A percentile compares a stretch with the other conserved stretches of the same genome.
phyloP scores from a whole-genome alignment of 2,797 vertebrate species.

The Acrossocheilus fasciatus region DNA sequence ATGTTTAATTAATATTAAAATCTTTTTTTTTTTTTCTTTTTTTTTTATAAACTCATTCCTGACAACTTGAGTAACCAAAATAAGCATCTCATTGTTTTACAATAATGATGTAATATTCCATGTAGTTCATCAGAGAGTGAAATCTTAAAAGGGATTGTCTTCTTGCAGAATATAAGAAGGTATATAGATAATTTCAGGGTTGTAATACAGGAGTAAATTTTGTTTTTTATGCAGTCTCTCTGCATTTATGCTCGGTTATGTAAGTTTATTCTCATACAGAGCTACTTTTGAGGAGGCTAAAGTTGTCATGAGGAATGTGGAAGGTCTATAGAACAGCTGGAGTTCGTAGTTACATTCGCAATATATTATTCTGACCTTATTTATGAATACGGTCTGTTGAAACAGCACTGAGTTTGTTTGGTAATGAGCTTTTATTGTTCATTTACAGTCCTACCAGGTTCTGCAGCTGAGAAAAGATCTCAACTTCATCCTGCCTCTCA shows the following conservation, averaged over 20 bases:
- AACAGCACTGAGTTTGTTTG: background rate
- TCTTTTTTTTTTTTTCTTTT: background rate
- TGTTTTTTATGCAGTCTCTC: background rate
- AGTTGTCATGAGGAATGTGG: background rate
- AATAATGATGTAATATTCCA: background rate
- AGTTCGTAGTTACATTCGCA: background rate
- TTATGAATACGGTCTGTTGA: background rate
- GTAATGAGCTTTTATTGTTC: constrained; percentile 50
- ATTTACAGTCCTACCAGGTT: constrained; percentile 83
- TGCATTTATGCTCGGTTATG: background rate
- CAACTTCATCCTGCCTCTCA: constrained; percentile 86
- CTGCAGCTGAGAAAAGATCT: constrained; percentile 86
- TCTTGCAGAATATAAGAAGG: background rate
- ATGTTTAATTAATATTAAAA: background rate
- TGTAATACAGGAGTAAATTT: background rate
- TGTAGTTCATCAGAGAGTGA: background rate
- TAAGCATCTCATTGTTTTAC: background rate
- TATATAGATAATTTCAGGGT: background rate
- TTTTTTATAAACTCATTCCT: background rate
- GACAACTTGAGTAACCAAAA: background rate
- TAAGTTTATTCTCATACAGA: background rate
- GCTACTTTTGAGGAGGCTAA: background rate
- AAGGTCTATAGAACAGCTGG: background rate
- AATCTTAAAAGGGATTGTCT: background rate
- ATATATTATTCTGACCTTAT: background rate